Conservation (phyloP, 2,888 invertebrate species). For the Lasioglossum zephyrum region DNA sequence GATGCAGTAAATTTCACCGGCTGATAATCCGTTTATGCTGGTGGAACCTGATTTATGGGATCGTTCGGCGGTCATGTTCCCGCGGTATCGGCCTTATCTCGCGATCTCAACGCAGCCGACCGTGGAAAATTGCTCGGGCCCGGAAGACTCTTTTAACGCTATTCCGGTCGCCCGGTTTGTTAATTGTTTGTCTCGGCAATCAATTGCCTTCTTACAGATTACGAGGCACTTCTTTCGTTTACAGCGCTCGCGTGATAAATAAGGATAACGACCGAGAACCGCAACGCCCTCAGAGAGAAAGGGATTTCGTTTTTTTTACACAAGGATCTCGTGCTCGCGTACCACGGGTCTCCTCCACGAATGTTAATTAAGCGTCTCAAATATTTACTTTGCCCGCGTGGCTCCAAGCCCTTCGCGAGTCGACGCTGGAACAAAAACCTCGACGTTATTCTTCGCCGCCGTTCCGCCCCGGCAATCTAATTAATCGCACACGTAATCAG, state of each 20-base stretch:
- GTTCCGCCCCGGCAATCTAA: constrained; percentile 8
- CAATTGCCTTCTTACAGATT: constrained; percentile 52
- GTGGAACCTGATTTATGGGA: constrained; percentile 65
- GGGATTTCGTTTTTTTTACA: constrained; percentile 8
- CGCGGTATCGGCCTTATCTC: constrained; percentile 53
- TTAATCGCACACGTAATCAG: constrained; percentile 24
- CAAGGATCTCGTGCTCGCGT: neutral
- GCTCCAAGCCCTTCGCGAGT: neutral
- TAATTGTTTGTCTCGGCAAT: constrained; percentile 47
- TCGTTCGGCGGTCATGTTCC: constrained; percentile 57
- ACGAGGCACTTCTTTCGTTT: constrained; percentile 12
- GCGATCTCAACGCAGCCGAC: constrained; percentile 28
- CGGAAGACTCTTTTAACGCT: constrained; percentile 30
- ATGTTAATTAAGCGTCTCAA: constrained; percentile 54
- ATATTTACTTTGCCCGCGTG: constrained; percentile 32
- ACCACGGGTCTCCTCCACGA: neutral
- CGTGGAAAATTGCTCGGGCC: neutral
- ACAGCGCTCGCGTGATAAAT: constrained; percentile 30
- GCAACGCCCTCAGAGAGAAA: neutral
- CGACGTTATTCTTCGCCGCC: neutral
- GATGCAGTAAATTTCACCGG: constrained; percentile 65
- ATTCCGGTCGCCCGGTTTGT: neutral
- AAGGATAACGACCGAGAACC: constrained; percentile 30
- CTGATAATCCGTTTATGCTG: constrained; percentile 70
- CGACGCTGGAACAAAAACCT: neutral